A percentile compares a stretch with the other conserved stretches of the same genome.
phyloP scores from a whole-genome alignment of 2,888 invertebrate genomes.

The Idaea biselata region DNA sequence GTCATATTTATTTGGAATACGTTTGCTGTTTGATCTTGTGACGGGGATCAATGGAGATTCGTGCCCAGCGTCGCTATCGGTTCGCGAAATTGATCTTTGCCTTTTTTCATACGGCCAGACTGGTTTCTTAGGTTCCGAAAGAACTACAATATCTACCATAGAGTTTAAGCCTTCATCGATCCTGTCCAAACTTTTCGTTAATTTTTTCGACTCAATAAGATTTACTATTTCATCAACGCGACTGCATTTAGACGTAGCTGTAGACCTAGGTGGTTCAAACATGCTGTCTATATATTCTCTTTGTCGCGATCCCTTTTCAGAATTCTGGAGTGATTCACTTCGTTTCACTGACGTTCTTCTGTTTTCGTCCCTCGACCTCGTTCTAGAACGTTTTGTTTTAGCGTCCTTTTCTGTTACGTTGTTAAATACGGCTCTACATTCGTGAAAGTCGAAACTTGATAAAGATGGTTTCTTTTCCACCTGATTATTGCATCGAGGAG shows the following conservation, averaged over 20 bases:
- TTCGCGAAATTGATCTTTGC: conserved; percentile 64
- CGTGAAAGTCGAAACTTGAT: conserved; percentile 68
- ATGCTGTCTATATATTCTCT: conserved; percentile 81
- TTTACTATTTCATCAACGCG: conserved; percentile 75
- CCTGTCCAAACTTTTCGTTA: conserved; percentile 89
- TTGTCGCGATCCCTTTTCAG: conserved; percentile 68
- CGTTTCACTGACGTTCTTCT: conserved; percentile 64
- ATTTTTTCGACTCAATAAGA: conserved; percentile 81
- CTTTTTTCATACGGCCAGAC: conserved; percentile 67
- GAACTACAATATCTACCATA: conserved; percentile 86
- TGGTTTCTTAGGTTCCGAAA: conserved; percentile 75
- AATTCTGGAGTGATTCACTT: conserved; percentile 74
- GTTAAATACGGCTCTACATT: conserved; percentile 81
- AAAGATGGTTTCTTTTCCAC: conserved; percentile 59
- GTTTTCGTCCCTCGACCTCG: conserved; percentile 63
- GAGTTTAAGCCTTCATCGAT: conserved; percentile 87
- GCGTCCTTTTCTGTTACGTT: conserved; percentile 75
- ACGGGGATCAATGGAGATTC: conserved; percentile 64
- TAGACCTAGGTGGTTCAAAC: conserved; percentile 76
- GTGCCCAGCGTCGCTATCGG: conserved; percentile 63
- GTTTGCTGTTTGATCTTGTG: conserved; percentile 54
- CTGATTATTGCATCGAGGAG: conserved; percentile 75
- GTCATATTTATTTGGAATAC: conserved; percentile 41
- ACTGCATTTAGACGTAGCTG: conserved; percentile 63
- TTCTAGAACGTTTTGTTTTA: conserved; percentile 55